phyloP scores from a whole-genome alignment of 1,140 invertebrate species.

The Chrysomallon squamiferum region DNA sequence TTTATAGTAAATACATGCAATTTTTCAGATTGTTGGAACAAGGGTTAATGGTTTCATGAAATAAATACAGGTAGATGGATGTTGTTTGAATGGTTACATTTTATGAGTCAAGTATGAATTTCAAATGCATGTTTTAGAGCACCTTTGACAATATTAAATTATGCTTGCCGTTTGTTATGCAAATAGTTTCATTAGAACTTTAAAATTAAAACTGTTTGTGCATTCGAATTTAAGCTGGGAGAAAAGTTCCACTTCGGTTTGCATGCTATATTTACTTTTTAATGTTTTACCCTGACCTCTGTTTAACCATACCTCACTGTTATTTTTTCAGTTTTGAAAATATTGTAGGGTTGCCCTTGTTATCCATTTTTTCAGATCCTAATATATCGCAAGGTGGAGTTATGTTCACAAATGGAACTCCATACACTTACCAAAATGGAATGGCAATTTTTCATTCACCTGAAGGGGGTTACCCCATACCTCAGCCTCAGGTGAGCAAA shows the following conservation, averaged over 20 bases:
- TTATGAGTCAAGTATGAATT: constrained; percentile 5
- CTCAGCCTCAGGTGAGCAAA: constrained; percentile 46
- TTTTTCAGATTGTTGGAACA: constrained; percentile 12
- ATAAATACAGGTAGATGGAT: constrained; percentile 7
- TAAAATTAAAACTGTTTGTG: constrained; percentile 4
- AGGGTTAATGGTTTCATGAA: constrained; percentile 2
- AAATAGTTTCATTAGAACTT: constrained; percentile 2
- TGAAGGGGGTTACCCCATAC: constrained; percentile 46
- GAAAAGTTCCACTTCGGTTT: no score
- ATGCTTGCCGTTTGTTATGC: constrained; percentile 13
- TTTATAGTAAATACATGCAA: neutral
- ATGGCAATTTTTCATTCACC: constrained; percentile 67
- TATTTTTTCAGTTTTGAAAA: neutral
- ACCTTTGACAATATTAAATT: constrained; percentile 1
- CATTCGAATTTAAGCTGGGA: constrained; percentile 4
- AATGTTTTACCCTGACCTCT: no score
- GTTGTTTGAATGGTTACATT: constrained; percentile 14
- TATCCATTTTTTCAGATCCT: constrained; percentile 38
- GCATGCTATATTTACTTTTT: no score
- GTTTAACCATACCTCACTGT: no score
- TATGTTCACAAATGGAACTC: constrained; percentile 69
- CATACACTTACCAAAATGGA: constrained; percentile 69
- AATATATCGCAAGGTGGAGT: constrained; percentile 68
- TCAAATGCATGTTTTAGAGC: constrained; percentile 10
- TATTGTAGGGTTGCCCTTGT: constrained; percentile 7